A percentile compares a stretch with the other conserved stretches of the same genome.
Evolutionary conservation across 2,113 vertebrate genomes (phyloP).

Genomic region (Dermatemys mawii): DNA sequence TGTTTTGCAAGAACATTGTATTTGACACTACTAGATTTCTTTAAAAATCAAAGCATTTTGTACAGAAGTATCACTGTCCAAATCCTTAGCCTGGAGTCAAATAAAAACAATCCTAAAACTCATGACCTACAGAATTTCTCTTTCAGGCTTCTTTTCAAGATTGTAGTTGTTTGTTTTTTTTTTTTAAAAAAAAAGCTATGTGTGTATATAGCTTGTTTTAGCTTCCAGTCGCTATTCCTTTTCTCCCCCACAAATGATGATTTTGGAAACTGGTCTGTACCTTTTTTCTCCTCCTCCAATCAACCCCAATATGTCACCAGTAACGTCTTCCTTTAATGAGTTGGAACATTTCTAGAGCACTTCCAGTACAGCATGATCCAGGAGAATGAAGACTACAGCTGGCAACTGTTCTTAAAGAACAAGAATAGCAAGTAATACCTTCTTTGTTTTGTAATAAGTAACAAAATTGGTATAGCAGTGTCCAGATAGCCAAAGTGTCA

Average conservation of each 20-base stretch:
- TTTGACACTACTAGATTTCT: background rate
- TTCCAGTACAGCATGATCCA: background rate
- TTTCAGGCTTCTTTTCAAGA: background rate
- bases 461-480: slow-evolving; percentile 8
- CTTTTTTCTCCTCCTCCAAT: background rate
- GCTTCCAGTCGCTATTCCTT: background rate
- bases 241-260: background rate
- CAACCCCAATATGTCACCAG: background rate
- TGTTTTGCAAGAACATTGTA: background rate
- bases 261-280: background rate
- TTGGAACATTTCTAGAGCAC: background rate
- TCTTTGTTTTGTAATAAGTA: slow-evolving; percentile 29
- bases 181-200: background rate
- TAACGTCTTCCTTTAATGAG: background rate
- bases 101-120: background rate
- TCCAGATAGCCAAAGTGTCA: slow-evolving; percentile 22
- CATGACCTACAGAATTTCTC: background rate
- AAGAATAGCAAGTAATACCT: slow-evolving; percentile 22
- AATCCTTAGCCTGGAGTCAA: background rate
- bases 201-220: background rate
- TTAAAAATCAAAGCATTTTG: background rate
- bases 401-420: background rate
- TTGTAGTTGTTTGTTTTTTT: no score
- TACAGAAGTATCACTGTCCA: background rate
- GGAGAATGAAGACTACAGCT: slow-evolving; percentile 4